Evolutionary conservation across 2,113 vertebrate species (phyloP), one percentile per base, ranked within the genome.

Genomic region (Oenanthe oenanthe): DNA sequence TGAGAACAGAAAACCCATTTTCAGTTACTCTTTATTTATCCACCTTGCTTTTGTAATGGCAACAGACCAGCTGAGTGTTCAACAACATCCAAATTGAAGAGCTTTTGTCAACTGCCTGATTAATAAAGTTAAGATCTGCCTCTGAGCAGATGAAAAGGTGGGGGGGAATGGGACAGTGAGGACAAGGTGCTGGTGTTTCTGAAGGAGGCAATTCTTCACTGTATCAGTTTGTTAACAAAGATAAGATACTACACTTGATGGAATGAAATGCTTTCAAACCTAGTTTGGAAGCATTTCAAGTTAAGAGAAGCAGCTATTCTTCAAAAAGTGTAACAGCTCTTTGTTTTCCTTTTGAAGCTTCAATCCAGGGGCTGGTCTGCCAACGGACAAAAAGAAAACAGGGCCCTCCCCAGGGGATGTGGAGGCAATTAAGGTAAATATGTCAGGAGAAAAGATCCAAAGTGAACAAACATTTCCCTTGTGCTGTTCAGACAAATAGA

Each of bases 221-320:
- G 98, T 99, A 99, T 99, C 99, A 98, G 99, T 98, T 97, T 98
- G 98, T 99, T 98, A 98, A 99, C 98, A 97, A 97, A 98, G 98
- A 99, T 98, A 98, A 99, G 99, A 99, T 99, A 98, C 99, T 99
- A 99, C 98, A 99, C 99, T 98, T 97, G 98, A 98, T 98, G 98
- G 96, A 97, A 90, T 98, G 78, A 89, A 92, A 94, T 45, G 83
- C 98, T 98, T 98, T 97, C 97, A 98, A 97, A 97, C 96, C 94
- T 45, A 3, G 85, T 97, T 98, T 98, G 97, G 98, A 97, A 98
- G 98, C 97, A 89, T 89, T 89, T 89, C 87, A 89, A 48, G 21
- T 76, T 93, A 72, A 76, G 98, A 98, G 98, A 97, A 98, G 98
- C 98, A 85, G 6, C 2, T 26, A 17, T 3, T 12, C 4, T 45